A percentile compares a stretch with the other conserved stretches of the same genome.
Conservation (phyloP, 2,797 vertebrate genomes). For the Echeneis naucrates region DNA sequence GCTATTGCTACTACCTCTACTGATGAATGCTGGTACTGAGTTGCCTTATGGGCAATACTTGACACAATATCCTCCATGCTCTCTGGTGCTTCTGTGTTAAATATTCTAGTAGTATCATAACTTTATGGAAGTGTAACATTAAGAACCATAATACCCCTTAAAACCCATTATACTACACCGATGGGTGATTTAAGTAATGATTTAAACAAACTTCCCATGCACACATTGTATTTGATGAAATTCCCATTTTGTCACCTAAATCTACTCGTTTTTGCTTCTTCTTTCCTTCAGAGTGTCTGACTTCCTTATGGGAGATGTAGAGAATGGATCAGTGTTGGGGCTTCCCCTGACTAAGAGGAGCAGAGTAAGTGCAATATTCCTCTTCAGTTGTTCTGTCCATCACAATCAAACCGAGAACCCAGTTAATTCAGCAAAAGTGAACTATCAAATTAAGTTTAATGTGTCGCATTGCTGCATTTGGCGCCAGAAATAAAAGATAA, state of each 20-base stretch:
- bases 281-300: constrained; percentile 92
- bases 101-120: not conserved
- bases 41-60: not conserved
- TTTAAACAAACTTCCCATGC: not conserved
- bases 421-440: not conserved
- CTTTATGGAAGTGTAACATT: not conserved
- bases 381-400: not conserved
- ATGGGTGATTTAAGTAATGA: not conserved
- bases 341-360: constrained; percentile 92
- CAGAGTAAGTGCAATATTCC: constrained; percentile 83
- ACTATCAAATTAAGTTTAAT: too few species aligned
- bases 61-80: too few species aligned
- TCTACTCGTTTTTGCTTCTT: constrained; percentile 4
- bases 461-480: constrained; percentile 6
- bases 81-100: not conserved
- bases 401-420: not conserved
- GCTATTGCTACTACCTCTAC: too few species aligned
- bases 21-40: not conserved
- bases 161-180: not conserved
- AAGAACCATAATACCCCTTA: not conserved
- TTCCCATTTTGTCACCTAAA: not conserved
- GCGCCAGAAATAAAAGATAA: not conserved
- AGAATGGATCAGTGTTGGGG: constrained; percentile 93
- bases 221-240: not conserved
- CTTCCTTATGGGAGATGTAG: constrained; percentile 99